phyloP scores from a whole-genome alignment of 2,888 invertebrate species.

The Ormyrus nitidulus region DNA sequence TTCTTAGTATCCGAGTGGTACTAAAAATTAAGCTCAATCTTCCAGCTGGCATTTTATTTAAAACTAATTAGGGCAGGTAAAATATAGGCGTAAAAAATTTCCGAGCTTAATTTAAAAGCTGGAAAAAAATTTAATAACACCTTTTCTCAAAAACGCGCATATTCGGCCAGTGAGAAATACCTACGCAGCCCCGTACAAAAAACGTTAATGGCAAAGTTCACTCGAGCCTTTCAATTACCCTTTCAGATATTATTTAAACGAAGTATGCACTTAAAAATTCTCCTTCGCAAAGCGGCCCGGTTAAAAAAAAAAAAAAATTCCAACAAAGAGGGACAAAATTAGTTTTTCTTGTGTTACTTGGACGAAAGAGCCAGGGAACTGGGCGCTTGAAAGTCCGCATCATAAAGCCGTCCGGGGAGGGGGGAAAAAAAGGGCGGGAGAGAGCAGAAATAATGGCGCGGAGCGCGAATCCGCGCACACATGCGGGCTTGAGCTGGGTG shows the following conservation, averaged over 20 bases:
- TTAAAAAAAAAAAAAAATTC: slow-evolving; percentile 2
- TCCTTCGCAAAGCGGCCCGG: slow-evolving; percentile 4
- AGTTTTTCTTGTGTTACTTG: background rate
- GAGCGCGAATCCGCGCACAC: background rate
- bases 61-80: too few relatives aligned
- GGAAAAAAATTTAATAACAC: slow-evolving; percentile 1
- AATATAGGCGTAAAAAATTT: too few relatives aligned
- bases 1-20: too few relatives aligned
- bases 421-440: background rate
- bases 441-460: slow-evolving; percentile 2
- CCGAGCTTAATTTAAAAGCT: too few relatives aligned
- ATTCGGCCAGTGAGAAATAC: background rate
- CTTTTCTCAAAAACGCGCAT: slow-evolving; percentile 3
- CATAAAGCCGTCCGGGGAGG: background rate
- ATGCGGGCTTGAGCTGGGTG: too few relatives aligned
- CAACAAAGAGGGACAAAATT: slow-evolving; percentile 9
- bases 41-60: too few relatives aligned
- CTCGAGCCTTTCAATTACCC: slow-evolving; percentile 28
- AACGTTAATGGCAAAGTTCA: slow-evolving; percentile 14
- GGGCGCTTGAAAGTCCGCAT: background rate
- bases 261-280: slow-evolving; percentile 27
- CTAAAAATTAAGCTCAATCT: too few relatives aligned
- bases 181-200: background rate
- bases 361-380: background rate
- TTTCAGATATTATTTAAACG: slow-evolving; percentile 30